phyloP scores from a whole-genome alignment of 1,140 invertebrate species.

The Leptonema lineaticorne region DNA sequence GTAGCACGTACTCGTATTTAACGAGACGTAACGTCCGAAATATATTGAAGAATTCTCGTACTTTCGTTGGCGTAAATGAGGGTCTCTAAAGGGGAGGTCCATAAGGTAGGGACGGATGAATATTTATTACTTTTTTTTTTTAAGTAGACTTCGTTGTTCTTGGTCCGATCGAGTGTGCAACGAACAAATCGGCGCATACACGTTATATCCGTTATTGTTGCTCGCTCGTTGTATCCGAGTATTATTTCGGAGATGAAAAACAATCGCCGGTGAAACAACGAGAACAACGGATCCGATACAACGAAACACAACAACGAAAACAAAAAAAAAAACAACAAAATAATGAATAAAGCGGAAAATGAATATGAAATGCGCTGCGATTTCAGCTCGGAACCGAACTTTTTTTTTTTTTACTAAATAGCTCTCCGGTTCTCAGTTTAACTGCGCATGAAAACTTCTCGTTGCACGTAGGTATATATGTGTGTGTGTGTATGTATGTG shows the following conservation, averaged over 20 bases:
- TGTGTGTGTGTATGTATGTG: too few relatives aligned
- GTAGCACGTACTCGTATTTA: too few relatives aligned
- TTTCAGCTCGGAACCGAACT: slow-evolving; percentile 6
- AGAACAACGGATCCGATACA: slow-evolving; percentile 29
- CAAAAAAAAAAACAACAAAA: too few relatives aligned
- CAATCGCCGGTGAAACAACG: slow-evolving; percentile 27
- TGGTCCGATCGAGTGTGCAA: not conserved
- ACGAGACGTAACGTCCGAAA: too few relatives aligned
- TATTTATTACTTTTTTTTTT: not conserved
- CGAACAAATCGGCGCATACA: slow-evolving; percentile 2
- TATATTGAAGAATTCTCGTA: too few relatives aligned
- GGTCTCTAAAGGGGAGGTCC: too few relatives aligned
- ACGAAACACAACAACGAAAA: too few relatives aligned
- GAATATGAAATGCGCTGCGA: slow-evolving; percentile 30
- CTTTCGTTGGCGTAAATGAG: too few relatives aligned
- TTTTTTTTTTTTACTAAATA: not conserved
- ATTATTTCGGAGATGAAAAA: slow-evolving; percentile 24
- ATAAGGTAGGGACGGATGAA: too few relatives aligned
- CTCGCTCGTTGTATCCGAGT: not conserved
- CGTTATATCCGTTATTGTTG: not conserved
- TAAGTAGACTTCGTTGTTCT: not conserved
- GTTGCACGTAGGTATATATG: too few relatives aligned
- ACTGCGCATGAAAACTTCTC: too few relatives aligned
- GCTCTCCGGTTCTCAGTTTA: not conserved
- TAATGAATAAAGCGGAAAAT: slow-evolving; percentile 33